Evolutionary conservation across 35 echinoderm and acorn worm genomes (phyloP), one percentile per base, ranked within the genome.

Genomic region (Acanthaster planci): DNA sequence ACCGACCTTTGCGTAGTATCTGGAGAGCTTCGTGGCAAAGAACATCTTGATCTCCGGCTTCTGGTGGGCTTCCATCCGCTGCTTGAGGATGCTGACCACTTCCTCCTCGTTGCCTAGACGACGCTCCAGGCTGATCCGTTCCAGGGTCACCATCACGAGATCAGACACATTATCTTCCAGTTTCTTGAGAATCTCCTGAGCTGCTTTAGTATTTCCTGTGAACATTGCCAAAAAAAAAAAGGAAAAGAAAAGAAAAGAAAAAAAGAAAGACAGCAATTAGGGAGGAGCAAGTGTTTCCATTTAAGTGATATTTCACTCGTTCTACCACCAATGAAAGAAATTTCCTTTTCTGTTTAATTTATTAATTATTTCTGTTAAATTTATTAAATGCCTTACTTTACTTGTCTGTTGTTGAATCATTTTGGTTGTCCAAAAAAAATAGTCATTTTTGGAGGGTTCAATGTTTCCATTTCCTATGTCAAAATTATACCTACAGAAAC

Each of bases 1-100:
- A 76, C 95, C 85, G 27, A 97, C 95, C 95, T 93, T 97, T 36
- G 81, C 50, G 8, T 90, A 84, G 38, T 87, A 97, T 51, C 91
- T 85, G 31, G 91, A 88, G 12, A 93, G 87, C 53, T 93, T 97
- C 37, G 78, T 36, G 44, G 84, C 76, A 76, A 87, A 93, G 85
- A 97, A 97, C 16, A 80, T 80, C 17, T 81, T 60, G 30, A 78
- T 67, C 22, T 86, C 83, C 8, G 78, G 75, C 37, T 90, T 93
- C 1, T 76, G 77, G 38, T 79, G 47, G 9, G 72, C 82, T 39
- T 90, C 56, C 31, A 97, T 87, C 34, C 60, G 76, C 0, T 84
- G 64, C 42, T 83, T 80, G 15, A 84, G 90, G 67, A 97, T 57
- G 5, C 55, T 60, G 12, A 86, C 83, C 18, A 93, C 95, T 21